Conservation (phyloP, 1,140 invertebrate genomes). For the Pararge aegeria region DNA sequence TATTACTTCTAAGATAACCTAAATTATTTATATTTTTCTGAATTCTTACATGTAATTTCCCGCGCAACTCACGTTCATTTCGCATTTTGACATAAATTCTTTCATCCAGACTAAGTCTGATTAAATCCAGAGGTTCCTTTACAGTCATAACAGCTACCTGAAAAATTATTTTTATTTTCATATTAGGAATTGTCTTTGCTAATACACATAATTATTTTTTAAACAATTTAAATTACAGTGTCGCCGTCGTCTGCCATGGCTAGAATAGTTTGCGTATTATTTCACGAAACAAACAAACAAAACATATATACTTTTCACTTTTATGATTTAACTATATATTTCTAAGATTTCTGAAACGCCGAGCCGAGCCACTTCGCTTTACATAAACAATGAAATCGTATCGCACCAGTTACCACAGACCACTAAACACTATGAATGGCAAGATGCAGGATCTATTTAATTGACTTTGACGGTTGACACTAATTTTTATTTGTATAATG, state of each 20-base stretch:
- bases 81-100: constrained; percentile 99
- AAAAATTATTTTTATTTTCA: constrained; percentile 15
- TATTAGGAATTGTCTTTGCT: background rate
- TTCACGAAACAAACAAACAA: background rate
- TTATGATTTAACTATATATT: too few species aligned
- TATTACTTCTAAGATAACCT: too few species aligned
- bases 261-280: background rate
- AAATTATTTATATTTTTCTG: too few species aligned
- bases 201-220: background rate
- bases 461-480: too few species aligned
- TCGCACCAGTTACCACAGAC: too few species aligned
- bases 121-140: constrained; percentile 98
- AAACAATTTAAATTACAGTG: constrained; percentile 45
- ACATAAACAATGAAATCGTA: too few species aligned
- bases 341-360: too few species aligned
- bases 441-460: too few species aligned
- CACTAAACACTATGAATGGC: too few species aligned
- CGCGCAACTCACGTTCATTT: constrained; percentile 96
- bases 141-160: constrained; percentile 92
- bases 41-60: constrained; percentile 94
- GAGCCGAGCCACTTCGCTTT: too few species aligned
- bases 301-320: background rate
- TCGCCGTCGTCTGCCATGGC: constrained; percentile 68
- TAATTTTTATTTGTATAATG: too few species aligned
- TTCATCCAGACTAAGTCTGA: constrained; percentile 97